phyloP scores from a whole-genome alignment of 2,113 vertebrate species.

The Raja brachyura region DNA sequence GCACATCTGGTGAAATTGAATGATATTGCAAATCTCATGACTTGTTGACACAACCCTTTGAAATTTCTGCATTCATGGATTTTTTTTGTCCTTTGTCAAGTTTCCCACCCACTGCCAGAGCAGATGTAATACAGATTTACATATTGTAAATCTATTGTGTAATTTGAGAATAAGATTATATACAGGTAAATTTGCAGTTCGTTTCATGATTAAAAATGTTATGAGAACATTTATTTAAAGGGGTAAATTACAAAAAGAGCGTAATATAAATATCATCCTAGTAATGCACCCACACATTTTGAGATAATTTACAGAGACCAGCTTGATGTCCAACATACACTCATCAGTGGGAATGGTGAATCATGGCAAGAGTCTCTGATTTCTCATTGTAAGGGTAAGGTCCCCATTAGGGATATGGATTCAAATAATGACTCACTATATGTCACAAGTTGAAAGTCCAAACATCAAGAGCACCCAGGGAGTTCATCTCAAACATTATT shows the following conservation, averaged over 20 bases:
- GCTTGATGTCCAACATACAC: background rate
- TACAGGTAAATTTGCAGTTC: background rate
- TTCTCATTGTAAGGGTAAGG: background rate
- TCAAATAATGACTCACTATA: background rate
- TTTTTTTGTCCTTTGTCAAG: background rate
- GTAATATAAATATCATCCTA: background rate
- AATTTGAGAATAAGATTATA: background rate
- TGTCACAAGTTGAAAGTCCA: background rate
- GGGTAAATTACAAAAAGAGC: background rate
- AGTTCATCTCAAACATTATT: background rate
- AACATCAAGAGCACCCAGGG: background rate
- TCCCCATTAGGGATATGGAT: background rate
- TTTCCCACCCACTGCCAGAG: too few relatives aligned
- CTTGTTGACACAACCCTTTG: background rate
- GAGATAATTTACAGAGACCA: background rate
- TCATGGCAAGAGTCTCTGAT: background rate
- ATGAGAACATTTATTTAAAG: background rate
- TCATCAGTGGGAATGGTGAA: background rate
- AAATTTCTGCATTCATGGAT: background rate
- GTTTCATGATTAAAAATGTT: background rate
- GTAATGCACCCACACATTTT: background rate
- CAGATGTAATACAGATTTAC: background rate
- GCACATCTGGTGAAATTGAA: background rate
- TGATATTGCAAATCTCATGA: background rate
- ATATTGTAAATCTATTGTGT: background rate